These are phyloP conservation scores for Acanthococcus lagerstroemiae DNA, from an alignment of 2,888 invertebrate genomes.

Conservation along the genomic window DNA sequence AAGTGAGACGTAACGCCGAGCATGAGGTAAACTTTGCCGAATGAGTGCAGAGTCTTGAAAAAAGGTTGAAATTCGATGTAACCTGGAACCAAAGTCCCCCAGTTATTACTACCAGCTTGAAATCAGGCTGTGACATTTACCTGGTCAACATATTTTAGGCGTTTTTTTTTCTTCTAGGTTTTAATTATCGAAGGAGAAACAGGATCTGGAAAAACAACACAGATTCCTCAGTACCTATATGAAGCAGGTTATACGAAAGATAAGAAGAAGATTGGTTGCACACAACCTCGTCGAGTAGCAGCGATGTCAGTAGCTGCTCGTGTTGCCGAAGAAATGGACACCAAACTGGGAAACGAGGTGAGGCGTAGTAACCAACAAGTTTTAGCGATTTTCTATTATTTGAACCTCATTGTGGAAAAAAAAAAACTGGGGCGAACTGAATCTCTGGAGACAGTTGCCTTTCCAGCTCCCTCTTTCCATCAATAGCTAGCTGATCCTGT, in stretches of 20 bases:
- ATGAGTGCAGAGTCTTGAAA: too few relatives aligned
- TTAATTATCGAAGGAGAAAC: slow-evolving; percentile 97
- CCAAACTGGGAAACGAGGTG: slow-evolving; percentile 88
- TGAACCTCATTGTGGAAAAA: not conserved
- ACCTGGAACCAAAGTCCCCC: too few relatives aligned
- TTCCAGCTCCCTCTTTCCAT: too few relatives aligned
- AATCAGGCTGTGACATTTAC: not conserved
- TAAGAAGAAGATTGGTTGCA: slow-evolving; percentile 88
- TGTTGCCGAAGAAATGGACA: slow-evolving; percentile 95
- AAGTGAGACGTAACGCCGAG: too few relatives aligned
- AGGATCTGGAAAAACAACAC: slow-evolving; percentile 97
- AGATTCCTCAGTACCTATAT: slow-evolving; percentile 94
- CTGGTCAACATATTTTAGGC: not conserved
- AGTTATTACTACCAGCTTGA: not conserved
- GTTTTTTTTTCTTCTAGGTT: slow-evolving; percentile 45
- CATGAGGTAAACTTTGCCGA: too few relatives aligned
- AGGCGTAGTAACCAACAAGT: too few relatives aligned
- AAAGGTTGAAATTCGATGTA: too few relatives aligned
- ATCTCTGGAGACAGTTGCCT: too few relatives aligned
- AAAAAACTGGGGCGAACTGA: not conserved
- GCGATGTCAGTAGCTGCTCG: slow-evolving; percentile 99
- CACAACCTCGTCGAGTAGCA: slow-evolving; percentile 93
- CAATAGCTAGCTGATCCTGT: too few relatives aligned
- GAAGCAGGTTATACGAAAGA: slow-evolving; percentile 81
- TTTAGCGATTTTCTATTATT: not conserved